Conservation (phyloP, 2,797 vertebrate genomes). For the Sebastes taczanowskii region DNA sequence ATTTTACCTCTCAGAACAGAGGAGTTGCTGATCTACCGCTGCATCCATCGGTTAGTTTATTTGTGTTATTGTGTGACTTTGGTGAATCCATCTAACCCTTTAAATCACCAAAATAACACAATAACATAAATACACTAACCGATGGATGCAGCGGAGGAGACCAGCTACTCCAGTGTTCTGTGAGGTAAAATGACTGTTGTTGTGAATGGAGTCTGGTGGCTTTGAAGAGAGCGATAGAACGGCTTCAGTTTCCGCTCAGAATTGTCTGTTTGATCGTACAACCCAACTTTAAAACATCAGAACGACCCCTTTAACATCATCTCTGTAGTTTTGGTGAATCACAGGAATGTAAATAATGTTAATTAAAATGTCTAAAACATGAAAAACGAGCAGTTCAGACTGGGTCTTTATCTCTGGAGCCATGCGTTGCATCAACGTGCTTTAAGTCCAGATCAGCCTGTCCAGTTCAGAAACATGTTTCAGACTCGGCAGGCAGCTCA, state of each 20-base stretch:
- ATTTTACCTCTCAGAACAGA: no score
- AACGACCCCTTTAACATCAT: not conserved
- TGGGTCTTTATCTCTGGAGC: not conserved
- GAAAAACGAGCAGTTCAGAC: not conserved
- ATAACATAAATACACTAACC: not conserved
- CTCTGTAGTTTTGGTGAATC: not conserved
- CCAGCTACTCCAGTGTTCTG: not conserved
- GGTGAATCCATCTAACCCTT: not conserved
- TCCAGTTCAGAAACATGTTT: not conserved
- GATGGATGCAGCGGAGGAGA: not conserved
- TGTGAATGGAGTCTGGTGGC: not conserved
- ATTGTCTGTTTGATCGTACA: no score
- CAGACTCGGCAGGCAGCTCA: not conserved
- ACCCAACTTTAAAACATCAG: not conserved
- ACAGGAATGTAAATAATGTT: not conserved
- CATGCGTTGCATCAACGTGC: constrained; percentile 32
- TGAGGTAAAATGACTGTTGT: not conserved
- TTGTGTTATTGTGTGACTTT: not conserved
- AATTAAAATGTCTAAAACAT: not conserved
- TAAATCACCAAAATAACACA: not conserved
- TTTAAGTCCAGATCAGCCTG: not conserved
- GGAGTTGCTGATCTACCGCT: not conserved
- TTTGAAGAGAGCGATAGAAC: not conserved
- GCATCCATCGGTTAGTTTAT: not conserved
- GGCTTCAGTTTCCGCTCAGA: not conserved